Evolutionary conservation across 2,113 vertebrate species (phyloP).

Genomic region (Rallus limicola): DNA sequence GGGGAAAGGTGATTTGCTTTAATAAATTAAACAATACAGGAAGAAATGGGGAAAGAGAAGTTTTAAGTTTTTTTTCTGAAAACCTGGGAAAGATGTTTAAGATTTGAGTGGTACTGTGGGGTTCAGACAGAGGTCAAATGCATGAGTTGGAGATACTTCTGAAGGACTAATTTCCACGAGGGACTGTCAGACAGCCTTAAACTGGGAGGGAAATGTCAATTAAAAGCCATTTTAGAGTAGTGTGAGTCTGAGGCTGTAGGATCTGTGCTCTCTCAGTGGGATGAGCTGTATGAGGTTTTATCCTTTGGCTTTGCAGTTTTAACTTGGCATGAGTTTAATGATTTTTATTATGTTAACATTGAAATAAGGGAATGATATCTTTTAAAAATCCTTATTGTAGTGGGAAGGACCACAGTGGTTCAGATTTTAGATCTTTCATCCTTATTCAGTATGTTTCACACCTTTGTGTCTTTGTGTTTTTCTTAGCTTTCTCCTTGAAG

Average conservation of each 20-base stretch:
- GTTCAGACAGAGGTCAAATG: neutral
- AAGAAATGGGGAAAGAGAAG: neutral
- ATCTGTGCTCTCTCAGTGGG: neutral
- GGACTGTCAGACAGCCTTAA: neutral
- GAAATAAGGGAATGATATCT: neutral
- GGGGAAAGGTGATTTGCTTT: neutral
- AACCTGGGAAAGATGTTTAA: neutral
- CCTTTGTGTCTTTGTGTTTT: neutral
- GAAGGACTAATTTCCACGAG: neutral
- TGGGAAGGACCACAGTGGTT: neutral
- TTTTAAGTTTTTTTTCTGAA: neutral
- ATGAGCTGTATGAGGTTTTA: neutral
- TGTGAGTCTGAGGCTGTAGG: neutral
- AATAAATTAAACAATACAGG: neutral
- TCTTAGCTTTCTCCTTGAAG: neutral
- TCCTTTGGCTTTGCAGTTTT: neutral
- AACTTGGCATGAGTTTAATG: neutral
- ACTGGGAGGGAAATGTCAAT: neutral
- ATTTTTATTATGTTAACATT: neutral
- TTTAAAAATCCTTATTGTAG: neutral
- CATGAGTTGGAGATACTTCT: neutral
- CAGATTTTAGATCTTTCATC: neutral
- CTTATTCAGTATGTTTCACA: neutral
- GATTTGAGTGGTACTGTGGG: neutral
- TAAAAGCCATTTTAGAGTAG: neutral